phyloP scores from a whole-genome alignment of 2,113 vertebrate species.

The Lasiurus borealis region DNA sequence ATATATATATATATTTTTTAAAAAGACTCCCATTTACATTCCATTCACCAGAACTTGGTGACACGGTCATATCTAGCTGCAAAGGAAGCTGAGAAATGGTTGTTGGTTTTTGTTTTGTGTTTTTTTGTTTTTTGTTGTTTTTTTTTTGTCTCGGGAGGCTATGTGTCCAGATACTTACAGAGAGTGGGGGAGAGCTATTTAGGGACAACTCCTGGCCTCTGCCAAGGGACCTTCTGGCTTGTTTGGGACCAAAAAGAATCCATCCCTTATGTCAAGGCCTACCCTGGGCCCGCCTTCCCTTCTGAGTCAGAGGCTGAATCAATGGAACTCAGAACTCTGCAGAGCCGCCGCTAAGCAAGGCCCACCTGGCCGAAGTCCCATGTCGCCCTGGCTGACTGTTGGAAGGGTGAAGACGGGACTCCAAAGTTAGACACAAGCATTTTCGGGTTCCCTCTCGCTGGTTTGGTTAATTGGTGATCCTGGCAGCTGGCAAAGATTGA shows the following conservation, averaged over 20 bases:
- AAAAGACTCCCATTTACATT: conserved; percentile 9
- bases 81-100: conserved; percentile 18
- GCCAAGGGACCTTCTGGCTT: background rate
- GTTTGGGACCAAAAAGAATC: conserved; percentile 11
- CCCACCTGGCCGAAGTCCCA: conserved; percentile 49
- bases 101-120: background rate
- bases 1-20: too few species aligned
- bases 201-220: background rate
- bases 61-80: conserved; percentile 15
- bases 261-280: background rate
- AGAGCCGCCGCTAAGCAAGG: conserved; percentile 38
- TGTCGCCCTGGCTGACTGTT: conserved; percentile 45
- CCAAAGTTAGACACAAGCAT: conserved; percentile 51
- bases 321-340: conserved; percentile 29
- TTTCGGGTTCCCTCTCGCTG: conserved; percentile 72
- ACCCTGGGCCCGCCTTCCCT: background rate
- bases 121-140: background rate
- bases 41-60: conserved; percentile 12
- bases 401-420: conserved; percentile 71
- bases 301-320: conserved; percentile 50
- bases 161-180: conserved; percentile 32
- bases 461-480: conserved; percentile 80
- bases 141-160: background rate
- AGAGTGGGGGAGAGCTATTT: background rate
- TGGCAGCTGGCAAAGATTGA: conserved; percentile 80